phyloP scores from a whole-genome alignment of 2,888 invertebrate genomes.

The Lasioglossum leucozonium region DNA sequence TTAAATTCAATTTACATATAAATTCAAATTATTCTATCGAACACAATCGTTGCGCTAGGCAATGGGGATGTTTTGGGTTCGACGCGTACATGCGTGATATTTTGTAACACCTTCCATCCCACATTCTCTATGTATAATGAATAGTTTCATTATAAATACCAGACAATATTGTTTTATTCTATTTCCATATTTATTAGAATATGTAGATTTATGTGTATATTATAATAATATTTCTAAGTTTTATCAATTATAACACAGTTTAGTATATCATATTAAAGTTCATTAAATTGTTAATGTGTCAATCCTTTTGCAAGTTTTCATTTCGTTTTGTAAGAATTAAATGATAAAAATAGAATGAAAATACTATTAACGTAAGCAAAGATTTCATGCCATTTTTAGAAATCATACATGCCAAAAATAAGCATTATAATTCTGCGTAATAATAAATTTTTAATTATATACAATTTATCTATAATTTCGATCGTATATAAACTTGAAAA shows the following conservation, averaged over 20 bases:
- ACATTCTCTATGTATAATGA: too few species aligned
- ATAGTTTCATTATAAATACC: neutral
- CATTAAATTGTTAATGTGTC: neutral
- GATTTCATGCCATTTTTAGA: too few species aligned
- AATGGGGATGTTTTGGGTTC: conserved; percentile 37
- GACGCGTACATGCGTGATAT: conserved; percentile 23
- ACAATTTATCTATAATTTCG: too few species aligned
- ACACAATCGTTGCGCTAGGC: conserved; percentile 63
- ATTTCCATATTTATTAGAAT: neutral
- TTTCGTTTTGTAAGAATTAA: neutral
- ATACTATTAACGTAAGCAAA: neutral
- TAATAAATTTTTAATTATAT: too few species aligned
- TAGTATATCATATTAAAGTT: neutral
- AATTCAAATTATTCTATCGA: conserved; percentile 81
- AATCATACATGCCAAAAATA: too few species aligned
- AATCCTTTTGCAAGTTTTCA: neutral
- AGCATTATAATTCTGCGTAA: too few species aligned
- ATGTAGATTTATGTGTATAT: neutral
- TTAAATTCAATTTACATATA: conserved; percentile 83
- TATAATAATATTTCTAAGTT: neutral
- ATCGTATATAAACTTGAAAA: too few species aligned
- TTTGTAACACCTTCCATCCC: conserved; percentile 35
- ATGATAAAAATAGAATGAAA: neutral
- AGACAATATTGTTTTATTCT: neutral
- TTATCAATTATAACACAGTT: neutral